phyloP scores from a whole-genome alignment of 2,797 vertebrate genomes.

The Cichlasoma orientale region DNA sequence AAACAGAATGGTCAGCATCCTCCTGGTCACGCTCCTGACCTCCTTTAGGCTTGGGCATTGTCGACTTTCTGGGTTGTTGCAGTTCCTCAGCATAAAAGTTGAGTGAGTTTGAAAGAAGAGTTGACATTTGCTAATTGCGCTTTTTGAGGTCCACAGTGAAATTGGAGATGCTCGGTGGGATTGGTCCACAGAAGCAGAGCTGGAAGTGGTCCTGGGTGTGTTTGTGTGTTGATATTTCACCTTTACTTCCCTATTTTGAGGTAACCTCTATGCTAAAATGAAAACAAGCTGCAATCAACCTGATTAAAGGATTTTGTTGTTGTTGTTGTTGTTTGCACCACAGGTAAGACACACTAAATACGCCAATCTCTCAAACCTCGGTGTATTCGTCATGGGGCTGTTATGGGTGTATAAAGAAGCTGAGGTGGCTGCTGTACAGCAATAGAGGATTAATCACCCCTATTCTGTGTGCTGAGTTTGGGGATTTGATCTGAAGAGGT shows the following conservation, averaged over 20 bases:
- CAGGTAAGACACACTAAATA: neutral
- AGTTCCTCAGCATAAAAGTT: no score
- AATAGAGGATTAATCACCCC: constrained; percentile 8
- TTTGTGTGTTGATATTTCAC: neutral
- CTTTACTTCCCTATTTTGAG: neutral
- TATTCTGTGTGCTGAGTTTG: constrained; percentile 5
- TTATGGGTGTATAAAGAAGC: neutral
- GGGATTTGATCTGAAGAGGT: constrained; percentile 35
- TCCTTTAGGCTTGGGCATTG: no score
- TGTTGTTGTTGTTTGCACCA: neutral
- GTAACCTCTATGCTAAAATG: neutral
- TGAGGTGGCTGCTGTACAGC: neutral
- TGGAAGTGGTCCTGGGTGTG: neutral
- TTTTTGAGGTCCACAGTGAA: neutral
- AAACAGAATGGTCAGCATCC: neutral
- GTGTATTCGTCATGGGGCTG: neutral
- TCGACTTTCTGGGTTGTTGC: no score
- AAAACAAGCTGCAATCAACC: neutral
- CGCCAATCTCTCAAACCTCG: neutral
- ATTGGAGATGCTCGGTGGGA: neutral
- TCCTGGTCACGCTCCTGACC: no score
- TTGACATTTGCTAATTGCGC: no score
- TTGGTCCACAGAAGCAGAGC: neutral
- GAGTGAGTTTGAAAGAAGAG: no score
- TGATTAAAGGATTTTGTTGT: neutral